Evolutionary conservation across 2,888 invertebrate genomes (phyloP), one percentile per base, ranked within the genome.

Genomic region (Agrochola litura): DNA sequence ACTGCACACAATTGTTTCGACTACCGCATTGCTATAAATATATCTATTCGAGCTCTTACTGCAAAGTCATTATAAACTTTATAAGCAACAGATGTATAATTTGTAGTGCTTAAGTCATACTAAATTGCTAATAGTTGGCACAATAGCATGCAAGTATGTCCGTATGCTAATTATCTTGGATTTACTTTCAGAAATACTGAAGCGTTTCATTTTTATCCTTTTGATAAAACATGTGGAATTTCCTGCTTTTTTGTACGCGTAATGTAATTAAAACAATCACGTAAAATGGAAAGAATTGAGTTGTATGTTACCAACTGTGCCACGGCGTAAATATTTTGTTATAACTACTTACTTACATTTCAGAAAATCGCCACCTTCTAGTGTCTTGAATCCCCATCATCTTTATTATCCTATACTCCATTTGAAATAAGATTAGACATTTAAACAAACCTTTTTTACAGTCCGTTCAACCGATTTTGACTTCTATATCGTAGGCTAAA

Each of bases 161-260:
- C 56, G 67, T 72, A 80, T 82, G 81, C n/a, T 82, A 80, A 87
- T 87, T 80, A 73, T 73, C 68, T 78, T 58, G 25, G 30, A 78
- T 77, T 76, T 70, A 82, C 87, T 87, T 86, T 87, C 87, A 81
- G 81, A 86, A 83, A 76, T 77, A 79, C 73, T 84, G 64, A 74
- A 77, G 61, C 69, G 67, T 83, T 81, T 79, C 77, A 72, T 46
- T 63, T 22, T 41, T 8, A 37, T 69, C 58, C 19, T 67, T 63
- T 73, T 70, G n/a, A 25, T 46, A 41, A 74, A 71, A 12, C 5
- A 64, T 16, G 9, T 46, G 3, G 19, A 14, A 69, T 22, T 66
- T 41, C 3, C 0, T 22, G 0, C 0, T 49, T 30, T 14, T 43
- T 22, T n/a, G 0, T n/a, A 43, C 43, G 37, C 70, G 12, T 76